These are phyloP conservation scores for Sycophila texana DNA, from an alignment of 2,888 invertebrate genomes.

Conservation along the genomic window DNA sequence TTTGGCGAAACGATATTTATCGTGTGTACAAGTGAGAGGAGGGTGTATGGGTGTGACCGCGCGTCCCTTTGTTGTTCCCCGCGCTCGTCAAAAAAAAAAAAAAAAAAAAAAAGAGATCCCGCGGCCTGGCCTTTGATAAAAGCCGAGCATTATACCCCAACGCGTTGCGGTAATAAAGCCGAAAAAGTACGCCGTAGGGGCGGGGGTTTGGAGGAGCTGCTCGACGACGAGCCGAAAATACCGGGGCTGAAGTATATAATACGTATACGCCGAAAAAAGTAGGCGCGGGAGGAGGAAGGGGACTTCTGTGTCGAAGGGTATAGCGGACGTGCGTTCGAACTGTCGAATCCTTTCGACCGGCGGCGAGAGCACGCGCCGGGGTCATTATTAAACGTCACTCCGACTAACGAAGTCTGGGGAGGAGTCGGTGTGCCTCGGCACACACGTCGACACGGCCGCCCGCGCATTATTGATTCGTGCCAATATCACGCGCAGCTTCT, in stretches of 20 bases:
- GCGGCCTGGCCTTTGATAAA: constrained; percentile 14
- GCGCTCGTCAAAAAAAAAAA: background rate
- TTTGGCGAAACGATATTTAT: background rate
- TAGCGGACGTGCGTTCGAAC: constrained; percentile 17
- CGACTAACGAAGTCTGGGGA: constrained; percentile 52
- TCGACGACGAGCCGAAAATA: background rate
- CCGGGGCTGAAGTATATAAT: too few species aligned
- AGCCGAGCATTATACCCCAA: background rate
- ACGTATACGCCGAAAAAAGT: too few species aligned
- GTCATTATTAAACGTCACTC: constrained; percentile 54
- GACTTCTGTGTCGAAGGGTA: background rate
- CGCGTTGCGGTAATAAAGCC: constrained; percentile 13
- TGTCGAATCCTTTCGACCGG: constrained; percentile 32
- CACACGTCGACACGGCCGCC: constrained; percentile 19
- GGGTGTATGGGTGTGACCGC: background rate
- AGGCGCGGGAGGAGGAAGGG: too few species aligned
- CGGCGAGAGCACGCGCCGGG: constrained; percentile 26
- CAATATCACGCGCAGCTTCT: constrained; percentile 52
- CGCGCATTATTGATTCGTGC: constrained; percentile 55
- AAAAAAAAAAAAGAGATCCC: background rate
- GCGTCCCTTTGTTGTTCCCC: background rate
- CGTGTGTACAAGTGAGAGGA: background rate
- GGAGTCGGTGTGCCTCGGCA: background rate
- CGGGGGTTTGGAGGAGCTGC: too few species aligned
- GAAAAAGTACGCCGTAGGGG: background rate